A percentile compares a stretch with the other conserved stretches of the same genome.
Conservation (phyloP, 2,888 invertebrate species). For the Lordiphosa fenestrarum region DNA sequence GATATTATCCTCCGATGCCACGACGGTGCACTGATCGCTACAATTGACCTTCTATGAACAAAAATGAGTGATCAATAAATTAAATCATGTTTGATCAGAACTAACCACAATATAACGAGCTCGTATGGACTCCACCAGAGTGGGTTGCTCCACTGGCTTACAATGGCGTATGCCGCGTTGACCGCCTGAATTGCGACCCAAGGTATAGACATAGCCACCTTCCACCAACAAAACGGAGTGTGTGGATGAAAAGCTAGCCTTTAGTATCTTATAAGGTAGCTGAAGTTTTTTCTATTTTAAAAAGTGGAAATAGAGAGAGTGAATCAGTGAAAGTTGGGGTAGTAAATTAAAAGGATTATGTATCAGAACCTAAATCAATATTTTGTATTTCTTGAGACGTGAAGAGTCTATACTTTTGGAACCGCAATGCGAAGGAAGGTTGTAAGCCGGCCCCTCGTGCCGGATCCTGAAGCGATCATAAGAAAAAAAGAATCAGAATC, state of each 20-base stretch:
- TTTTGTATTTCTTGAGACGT: no score
- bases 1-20: slow-evolving; percentile 84
- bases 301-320: background rate
- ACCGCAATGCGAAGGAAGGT: no score
- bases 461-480: no score
- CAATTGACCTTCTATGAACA: slow-evolving; percentile 83
- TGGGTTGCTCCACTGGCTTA: slow-evolving; percentile 62
- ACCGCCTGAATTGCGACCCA: slow-evolving; percentile 85
- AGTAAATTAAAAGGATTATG: no score
- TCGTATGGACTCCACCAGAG: slow-evolving; percentile 75
- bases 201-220: slow-evolving; percentile 84
- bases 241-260: slow-evolving; percentile 83
- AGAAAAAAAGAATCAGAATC: no score
- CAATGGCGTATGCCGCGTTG: slow-evolving; percentile 83
- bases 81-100: background rate
- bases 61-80: background rate
- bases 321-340: no score
- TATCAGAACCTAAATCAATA: no score
- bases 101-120: slow-evolving; percentile 76
- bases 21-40: slow-evolving; percentile 85
- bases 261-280: slow-evolving; percentile 82
- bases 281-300: slow-evolving; percentile 79
- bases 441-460: no score
- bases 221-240: slow-evolving; percentile 85
- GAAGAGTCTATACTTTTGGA: no score